A percentile compares a stretch with the other conserved stretches of the same genome.
phyloP scores from a whole-genome alignment of 2,888 invertebrate genomes.

The Chalcosyrphus nemorum region DNA sequence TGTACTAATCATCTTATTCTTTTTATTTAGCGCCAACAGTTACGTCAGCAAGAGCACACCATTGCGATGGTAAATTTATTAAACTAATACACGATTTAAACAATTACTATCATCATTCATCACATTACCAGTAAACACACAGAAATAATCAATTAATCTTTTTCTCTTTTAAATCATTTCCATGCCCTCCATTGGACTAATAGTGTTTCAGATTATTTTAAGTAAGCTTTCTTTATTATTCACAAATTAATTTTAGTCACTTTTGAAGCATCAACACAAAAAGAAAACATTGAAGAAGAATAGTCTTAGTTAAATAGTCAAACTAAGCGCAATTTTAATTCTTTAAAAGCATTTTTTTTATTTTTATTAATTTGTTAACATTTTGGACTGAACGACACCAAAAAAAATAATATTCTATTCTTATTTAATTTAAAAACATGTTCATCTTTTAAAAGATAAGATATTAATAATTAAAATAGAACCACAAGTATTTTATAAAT shows the following conservation, averaged over 20 bases:
- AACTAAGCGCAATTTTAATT: constrained; percentile 24
- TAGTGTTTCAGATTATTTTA: constrained; percentile 81
- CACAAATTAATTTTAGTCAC: constrained; percentile 15
- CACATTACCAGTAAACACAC: constrained; percentile 47
- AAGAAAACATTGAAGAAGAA: not conserved
- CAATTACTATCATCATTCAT: constrained; percentile 55
- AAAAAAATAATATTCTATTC: constrained; percentile 34
- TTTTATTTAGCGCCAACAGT: constrained; percentile 77
- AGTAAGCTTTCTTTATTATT: constrained; percentile 74
- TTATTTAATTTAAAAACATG: no score
- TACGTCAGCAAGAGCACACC: constrained; percentile 79
- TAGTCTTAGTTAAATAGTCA: constrained; percentile 20
- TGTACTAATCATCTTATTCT: not conserved
- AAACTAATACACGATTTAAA: not conserved
- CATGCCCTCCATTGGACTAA: constrained; percentile 66
- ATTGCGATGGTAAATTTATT: constrained; percentile 79
- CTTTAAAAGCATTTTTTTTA: not conserved
- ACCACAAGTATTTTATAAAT: constrained; percentile 49
- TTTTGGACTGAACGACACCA: constrained; percentile 71
- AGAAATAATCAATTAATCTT: not conserved
- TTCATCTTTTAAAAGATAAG: constrained; percentile 5
- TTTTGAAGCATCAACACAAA: constrained; percentile 28
- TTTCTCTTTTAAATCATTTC: constrained; percentile 37
- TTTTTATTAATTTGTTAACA: constrained; percentile 45
- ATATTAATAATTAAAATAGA: constrained; percentile 11